A percentile compares a stretch with the other conserved stretches of the same genome.
Conservation (phyloP, 2,797 vertebrate species). For the Enteromius radiatus region DNA sequence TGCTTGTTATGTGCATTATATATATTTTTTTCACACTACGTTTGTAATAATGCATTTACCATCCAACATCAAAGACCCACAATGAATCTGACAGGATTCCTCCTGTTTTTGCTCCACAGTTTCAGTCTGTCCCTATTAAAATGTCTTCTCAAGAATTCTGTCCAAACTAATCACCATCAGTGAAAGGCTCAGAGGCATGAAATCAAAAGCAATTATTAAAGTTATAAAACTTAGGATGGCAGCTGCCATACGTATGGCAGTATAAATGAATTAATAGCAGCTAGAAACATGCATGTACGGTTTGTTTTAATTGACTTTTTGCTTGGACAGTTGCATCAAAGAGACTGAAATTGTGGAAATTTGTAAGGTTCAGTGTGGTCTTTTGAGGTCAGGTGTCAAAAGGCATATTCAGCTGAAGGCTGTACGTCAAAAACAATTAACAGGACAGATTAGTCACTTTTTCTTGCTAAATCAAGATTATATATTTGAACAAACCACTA, state of each 20-base stretch:
- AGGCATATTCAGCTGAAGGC: slow-evolving; percentile 42
- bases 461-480: slow-evolving; percentile 12
- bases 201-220: slow-evolving; percentile 27
- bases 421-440: not conserved
- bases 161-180: slow-evolving; percentile 14
- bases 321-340: not conserved
- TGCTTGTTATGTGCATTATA: slow-evolving; percentile 6
- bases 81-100: not conserved
- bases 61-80: slow-evolving; percentile 14
- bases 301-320: not conserved
- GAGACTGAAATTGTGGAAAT: slow-evolving; percentile 8
- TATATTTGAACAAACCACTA: not conserved
- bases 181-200: slow-evolving; percentile 17
- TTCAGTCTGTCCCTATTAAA: not conserved
- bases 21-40: not conserved
- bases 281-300: not conserved
- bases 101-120: not conserved
- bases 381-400: slow-evolving; percentile 22
- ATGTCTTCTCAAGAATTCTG: slow-evolving; percentile 21
- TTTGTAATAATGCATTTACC: slow-evolving; percentile 14
- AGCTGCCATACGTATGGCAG: not conserved
- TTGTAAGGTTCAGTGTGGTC: slow-evolving; percentile 17
- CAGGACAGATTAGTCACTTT: not conserved
- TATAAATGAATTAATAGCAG: not conserved
- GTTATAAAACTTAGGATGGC: not conserved